A percentile compares a stretch with the other conserved stretches of the same genome.
phyloP scores from a whole-genome alignment of 2,797 vertebrate species.

The Eospalax fontanierii region DNA sequence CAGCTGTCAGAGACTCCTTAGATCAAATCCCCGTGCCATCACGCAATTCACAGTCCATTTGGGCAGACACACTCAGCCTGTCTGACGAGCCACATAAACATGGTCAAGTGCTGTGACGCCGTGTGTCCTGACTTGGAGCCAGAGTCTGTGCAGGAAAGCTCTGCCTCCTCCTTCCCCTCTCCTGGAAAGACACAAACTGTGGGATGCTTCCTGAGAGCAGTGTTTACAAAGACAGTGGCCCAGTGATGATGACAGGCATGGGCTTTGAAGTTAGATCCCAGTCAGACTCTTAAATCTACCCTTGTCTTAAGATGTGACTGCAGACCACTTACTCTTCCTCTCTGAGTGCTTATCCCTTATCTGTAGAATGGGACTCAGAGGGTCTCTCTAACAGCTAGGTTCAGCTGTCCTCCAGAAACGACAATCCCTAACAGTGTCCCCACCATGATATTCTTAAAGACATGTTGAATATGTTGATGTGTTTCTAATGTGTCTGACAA shows the following conservation, averaged over 20 bases:
- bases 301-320: background rate
- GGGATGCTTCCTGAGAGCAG: background rate
- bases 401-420: background rate
- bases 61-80: slow-evolving; percentile 84
- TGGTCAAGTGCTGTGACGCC: slow-evolving; percentile 60
- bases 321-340: background rate
- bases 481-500: background rate
- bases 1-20: slow-evolving; percentile 55
- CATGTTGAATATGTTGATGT: background rate
- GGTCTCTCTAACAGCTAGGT: background rate
- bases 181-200: background rate
- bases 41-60: slow-evolving; percentile 84
- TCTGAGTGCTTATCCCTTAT: background rate
- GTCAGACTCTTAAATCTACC: background rate
- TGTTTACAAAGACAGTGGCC: slow-evolving; percentile 36
- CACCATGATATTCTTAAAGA: background rate
- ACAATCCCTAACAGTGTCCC: no score
- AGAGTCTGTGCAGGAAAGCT: slow-evolving; percentile 21
- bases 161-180: background rate
- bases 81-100: slow-evolving; percentile 83
- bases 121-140: slow-evolving; percentile 62
- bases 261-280: slow-evolving; percentile 58
- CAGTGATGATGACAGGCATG: slow-evolving; percentile 20
- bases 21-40: slow-evolving; percentile 68
- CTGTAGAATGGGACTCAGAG: background rate